Conservation (phyloP, 2,797 vertebrate species). For the Urocyon cinereoargenteus region DNA sequence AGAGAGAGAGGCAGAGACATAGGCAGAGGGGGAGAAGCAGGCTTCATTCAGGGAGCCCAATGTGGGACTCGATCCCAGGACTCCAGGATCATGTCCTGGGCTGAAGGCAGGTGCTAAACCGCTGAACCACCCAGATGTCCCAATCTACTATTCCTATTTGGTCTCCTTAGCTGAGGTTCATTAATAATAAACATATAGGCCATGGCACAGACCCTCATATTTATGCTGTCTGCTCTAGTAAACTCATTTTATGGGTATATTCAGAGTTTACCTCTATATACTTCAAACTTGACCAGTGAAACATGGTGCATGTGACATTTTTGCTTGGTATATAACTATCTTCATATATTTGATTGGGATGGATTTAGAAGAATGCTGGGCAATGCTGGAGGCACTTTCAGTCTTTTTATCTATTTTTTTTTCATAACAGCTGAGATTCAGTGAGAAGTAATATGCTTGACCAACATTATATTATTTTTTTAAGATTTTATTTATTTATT, state of each 20-base stretch:
- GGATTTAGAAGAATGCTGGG: neutral
- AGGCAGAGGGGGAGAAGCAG: too few relatives aligned
- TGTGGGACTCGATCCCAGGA: too few relatives aligned
- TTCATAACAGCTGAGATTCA: neutral
- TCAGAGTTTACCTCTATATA: conserved; percentile 6
- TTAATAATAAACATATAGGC: neutral
- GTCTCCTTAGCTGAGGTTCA: neutral
- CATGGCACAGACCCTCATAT: neutral
- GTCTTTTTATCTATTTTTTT: neutral
- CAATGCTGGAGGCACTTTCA: neutral
- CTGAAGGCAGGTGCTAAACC: too few relatives aligned
- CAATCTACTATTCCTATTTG: neutral
- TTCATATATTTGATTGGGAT: neutral
- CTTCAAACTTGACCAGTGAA: neutral
- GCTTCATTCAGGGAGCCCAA: too few relatives aligned
- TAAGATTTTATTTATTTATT: too few relatives aligned
- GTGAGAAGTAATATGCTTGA: neutral
- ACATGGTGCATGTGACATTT: neutral
- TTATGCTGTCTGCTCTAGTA: neutral
- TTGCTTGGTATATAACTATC: neutral
- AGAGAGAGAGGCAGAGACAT: too few relatives aligned
- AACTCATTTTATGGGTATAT: neutral
- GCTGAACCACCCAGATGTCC: too few relatives aligned
- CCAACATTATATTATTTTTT: neutral
- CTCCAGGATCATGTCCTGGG: too few relatives aligned